Base-by-base conservation (phyloP, 2,113 vertebrate genomes). In the Oriolus oriolus region DNA sequence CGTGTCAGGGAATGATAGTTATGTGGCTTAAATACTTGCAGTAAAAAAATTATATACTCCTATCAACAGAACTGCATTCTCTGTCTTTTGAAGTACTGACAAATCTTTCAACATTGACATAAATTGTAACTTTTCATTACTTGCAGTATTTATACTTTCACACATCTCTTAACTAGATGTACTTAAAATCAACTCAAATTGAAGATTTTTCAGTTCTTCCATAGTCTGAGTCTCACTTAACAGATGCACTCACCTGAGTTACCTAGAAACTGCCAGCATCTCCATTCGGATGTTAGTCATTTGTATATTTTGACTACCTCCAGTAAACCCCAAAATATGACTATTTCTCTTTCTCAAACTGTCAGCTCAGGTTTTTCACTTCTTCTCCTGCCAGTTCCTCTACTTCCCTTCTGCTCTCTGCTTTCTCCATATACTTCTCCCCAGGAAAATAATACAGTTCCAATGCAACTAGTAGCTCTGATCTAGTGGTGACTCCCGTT, bases 1-100 rank as follows among this genome's bases (percentile, higher is more conserved):
- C 0, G 0, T 6, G 5, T 42, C 37, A 83, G 8, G 10, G 11
- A 54, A 13, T 4, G n/a, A 61, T 13, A 37, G 31, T 16, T 2
- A 27, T 0, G 7, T 27, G 22, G 23, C 19, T 57, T 70, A 60
- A 68, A 54, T 12, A 66, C 6, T 33, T 44, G 31, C 5, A 28
- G 13, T 21, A 31, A 82, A 45, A 44, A 37, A 61, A 21, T 4
- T 19, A 49, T 17, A 13, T 23, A 17, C 52, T 49, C 33, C 42
- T 63, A 42, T 19, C 56, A n/a, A 54, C 4, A 37, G 12, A 64
- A 77, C 24, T 53, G 53, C 23, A n/a, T 41, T 52, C 11, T 61
- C n/a, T 75, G 53, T 53, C 54, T 57, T 76, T 59, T 28, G 16
- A 85, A 39, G 30, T 11, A 53, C 1, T 45, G n/a, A 66, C 53